Evolutionary conservation across 2,888 invertebrate species (phyloP).

Genomic region (Trimorus sp.): DNA sequence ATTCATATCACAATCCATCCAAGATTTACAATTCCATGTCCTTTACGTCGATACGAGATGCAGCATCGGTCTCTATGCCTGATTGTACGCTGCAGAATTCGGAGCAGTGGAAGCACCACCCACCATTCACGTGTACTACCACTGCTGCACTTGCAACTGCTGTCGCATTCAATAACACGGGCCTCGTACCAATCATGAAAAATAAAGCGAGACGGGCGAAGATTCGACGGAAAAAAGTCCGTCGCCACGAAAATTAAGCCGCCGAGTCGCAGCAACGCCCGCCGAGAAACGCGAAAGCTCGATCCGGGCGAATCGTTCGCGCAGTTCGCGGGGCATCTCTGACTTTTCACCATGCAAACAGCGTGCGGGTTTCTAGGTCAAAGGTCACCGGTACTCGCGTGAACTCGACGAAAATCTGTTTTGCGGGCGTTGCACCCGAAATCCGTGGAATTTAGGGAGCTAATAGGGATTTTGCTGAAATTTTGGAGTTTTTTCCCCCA

Average conservation of each 20-base stretch:
- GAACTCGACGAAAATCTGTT: constrained; percentile 45
- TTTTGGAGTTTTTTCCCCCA: no score
- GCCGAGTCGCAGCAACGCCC: constrained; percentile 9
- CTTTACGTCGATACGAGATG: constrained; percentile 41
- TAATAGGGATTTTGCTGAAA: no score
- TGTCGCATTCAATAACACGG: constrained; percentile 39
- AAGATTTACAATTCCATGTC: constrained; percentile 67
- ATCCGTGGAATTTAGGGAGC: no score
- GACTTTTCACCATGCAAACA: constrained; percentile 42
- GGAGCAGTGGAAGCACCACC: constrained; percentile 61
- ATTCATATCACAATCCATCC: constrained; percentile 75
- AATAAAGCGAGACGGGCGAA: background rate
- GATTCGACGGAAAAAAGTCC: no score
- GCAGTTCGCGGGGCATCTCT: constrained; percentile 55
- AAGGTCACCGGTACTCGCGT: constrained; percentile 54
- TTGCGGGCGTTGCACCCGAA: constrained; percentile 38
- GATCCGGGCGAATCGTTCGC: constrained; percentile 52
- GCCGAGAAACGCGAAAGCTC: constrained; percentile 20
- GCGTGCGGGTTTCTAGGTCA: constrained; percentile 61
- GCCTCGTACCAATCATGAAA: constrained; percentile 42
- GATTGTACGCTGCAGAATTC: constrained; percentile 56
- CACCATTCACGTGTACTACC: constrained; percentile 52
- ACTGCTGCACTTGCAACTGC: constrained; percentile 41
- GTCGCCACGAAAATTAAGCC: no score
- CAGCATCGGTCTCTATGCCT: constrained; percentile 20